Evolutionary conservation across 2,797 vertebrate species (phyloP), one percentile per base, ranked within the genome.

Genomic region (Trematomus bernacchii): DNA sequence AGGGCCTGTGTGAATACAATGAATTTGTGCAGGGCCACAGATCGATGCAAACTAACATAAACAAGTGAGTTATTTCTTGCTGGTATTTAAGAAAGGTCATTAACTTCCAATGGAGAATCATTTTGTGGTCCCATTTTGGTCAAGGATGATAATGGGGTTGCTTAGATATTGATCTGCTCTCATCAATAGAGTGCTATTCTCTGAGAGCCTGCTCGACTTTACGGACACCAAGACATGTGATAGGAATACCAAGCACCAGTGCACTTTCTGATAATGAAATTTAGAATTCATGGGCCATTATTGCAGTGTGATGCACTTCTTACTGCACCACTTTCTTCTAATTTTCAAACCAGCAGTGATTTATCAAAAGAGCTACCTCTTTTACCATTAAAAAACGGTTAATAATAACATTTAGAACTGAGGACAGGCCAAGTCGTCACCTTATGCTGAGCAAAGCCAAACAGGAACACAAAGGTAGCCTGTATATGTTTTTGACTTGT

Each of bases 161-260:
- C 84, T 92, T 81, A 76, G 83, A 83, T 91, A 93, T 93, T 79
- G 93, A 94, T 91, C 87, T 79, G 60, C 72, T 83, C 87, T 85
- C 79, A 85, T 91, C 85, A 89, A 87, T 75, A 23, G 66, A 89
- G 74, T 89, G 84, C 82, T 89, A 89, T 86, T 84, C 86, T 87
- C 81, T 66, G 46, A 76, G 59, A 81, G 83, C 47, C 73, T 52
- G n/a, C 67, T 67, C 64, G 64, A 53, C 79, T 73, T 74, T 82
- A 61, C 77, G 80, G 85, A 86, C 82, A 77, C 59, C 53, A 46
- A n/a, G 46, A 74, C 54, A 71, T 86, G 83, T 80, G 86, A 71
- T 64, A n/a, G 66, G 84, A 91, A 90, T 89, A 87, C 72, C 66
- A 88, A 65, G 63, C 48, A 85, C 69, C 80, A 80, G 83, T 63